Base-by-base conservation (phyloP, 2,888 invertebrate genomes). In the Cephus runcator region DNA sequence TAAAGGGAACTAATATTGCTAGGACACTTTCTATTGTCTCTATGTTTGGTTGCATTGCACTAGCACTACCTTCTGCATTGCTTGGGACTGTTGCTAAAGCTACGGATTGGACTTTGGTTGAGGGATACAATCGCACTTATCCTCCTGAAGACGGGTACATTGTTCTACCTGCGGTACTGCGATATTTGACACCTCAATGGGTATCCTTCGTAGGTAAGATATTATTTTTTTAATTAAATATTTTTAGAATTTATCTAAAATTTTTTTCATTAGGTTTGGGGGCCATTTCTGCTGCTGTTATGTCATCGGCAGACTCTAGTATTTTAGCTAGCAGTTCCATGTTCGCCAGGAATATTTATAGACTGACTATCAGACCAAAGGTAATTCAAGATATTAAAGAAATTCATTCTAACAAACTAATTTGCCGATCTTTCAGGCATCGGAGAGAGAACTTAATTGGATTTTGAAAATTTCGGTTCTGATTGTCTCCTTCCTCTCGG, bases 251-350 rank as follows among this genome's bases (percentile, higher is more conserved):
- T 35, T 30, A 33, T 56, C 11, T 69, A 9, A 69, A 69, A 9
- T 69, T 23, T n/a, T 76, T 73, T 1, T 12, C 71, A 23, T 4
- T 69, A 90, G 95, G 95, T 69, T 92, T 96, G 34, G 95, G 95
- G 23, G 95, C 95, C 9, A 94, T 96, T 69, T 95, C 95, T 1
- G 95, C 95, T 0, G 95, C 95, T 11, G 95, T 95, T n/a, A 96
- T 96, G 95, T 95, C 95, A 0, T 95, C 95, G 3, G 95, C 95
- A 0, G 95, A 96, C 88, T 95, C 95, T 3, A 95, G 95, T 76
- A 94, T 96, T 73, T 92, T 96, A 15, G 94, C 95, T 0, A 95
- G 95, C 36, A 94, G 94, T 82, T 94, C 95, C 34, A 95, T 96
- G 95, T 95, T 96, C 89, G 94, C 95, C 31, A 92, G 95, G 82